A percentile compares a stretch with the other conserved stretches of the same genome.
Conservation (phyloP, 2,888 invertebrate genomes). For the Phyto melanocephala region DNA sequence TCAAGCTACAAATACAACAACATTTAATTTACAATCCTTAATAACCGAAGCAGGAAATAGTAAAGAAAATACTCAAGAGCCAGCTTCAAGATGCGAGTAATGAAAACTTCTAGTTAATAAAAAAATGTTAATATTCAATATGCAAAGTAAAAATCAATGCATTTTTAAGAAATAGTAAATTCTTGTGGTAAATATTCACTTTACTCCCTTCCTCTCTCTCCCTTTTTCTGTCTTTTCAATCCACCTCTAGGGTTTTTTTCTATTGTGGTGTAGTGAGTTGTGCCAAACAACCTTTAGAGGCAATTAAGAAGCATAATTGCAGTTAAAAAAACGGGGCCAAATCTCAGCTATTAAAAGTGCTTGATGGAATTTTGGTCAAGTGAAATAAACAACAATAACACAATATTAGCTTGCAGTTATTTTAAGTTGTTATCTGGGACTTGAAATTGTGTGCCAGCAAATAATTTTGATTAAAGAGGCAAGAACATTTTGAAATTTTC, state of each 20-base stretch:
- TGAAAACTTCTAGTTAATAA: background rate
- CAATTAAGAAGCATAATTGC: conserved; percentile 58
- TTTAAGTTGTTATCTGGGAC: background rate
- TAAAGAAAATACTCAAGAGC: background rate
- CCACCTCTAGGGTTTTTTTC: too few relatives aligned
- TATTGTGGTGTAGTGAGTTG: conserved; percentile 1
- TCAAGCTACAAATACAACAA: conserved; percentile 44
- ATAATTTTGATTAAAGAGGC: background rate
- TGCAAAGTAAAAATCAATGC: conserved; percentile 6
- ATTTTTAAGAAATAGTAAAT: background rate
- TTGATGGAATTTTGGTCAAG: conserved; percentile 29
- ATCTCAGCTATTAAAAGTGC: conserved; percentile 28
- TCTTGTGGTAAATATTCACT: background rate
- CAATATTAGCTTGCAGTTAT: too few relatives aligned
- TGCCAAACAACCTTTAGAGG: conserved; percentile 25
- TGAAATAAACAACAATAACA: conserved; percentile 19
- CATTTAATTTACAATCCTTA: conserved; percentile 34
- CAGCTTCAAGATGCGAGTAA: background rate
- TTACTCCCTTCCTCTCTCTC: too few relatives aligned
- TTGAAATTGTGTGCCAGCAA: background rate
- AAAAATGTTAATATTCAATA: conserved; percentile 21
- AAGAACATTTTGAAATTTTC: conserved; percentile 3
- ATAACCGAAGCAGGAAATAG: background rate
- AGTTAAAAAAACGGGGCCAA: conserved; percentile 1
- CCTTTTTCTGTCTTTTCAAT: too few relatives aligned